Conservation (phyloP, 1,140 invertebrate species). For the Drosophila eugracilis region DNA sequence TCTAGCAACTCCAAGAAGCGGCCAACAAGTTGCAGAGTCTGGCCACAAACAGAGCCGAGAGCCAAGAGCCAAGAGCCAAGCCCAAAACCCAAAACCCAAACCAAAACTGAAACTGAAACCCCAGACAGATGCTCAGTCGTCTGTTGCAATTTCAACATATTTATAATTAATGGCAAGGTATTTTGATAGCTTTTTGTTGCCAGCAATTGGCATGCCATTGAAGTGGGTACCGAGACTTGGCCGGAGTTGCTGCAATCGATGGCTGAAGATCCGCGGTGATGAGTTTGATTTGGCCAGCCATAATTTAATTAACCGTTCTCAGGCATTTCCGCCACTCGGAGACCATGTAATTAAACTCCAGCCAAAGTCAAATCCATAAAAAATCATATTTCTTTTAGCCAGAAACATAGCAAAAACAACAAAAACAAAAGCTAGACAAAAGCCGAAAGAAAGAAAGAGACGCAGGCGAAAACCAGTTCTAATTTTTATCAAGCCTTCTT, state of each 20-base stretch:
- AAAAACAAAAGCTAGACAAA: constrained; percentile 25
- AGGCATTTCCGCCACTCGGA: constrained; percentile 67
- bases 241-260: constrained; percentile 38
- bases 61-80: constrained; percentile 29
- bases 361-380: constrained; percentile 66
- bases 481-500: constrained; percentile 80
- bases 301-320: constrained; percentile 61
- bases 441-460: constrained; percentile 20
- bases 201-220: constrained; percentile 77
- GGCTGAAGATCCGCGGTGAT: constrained; percentile 21
- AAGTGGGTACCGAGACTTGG: constrained; percentile 29
- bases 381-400: constrained; percentile 32
- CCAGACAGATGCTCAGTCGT: constrained; percentile 59
- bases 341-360: constrained; percentile 69
- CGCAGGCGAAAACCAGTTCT: constrained; percentile 63
- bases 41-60: constrained; percentile 27
- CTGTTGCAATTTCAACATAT: constrained; percentile 77
- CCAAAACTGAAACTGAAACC: constrained; percentile 11
- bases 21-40: constrained; percentile 60
- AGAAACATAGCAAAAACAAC: too few relatives aligned
- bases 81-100: constrained; percentile 12
- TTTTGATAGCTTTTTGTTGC: constrained; percentile 69
- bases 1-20: constrained; percentile 29
- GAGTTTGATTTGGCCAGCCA: constrained; percentile 37
- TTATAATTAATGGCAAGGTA: constrained; percentile 81